Base-by-base conservation (phyloP, 2,113 vertebrate species). In the Rhombomys opimus region DNA sequence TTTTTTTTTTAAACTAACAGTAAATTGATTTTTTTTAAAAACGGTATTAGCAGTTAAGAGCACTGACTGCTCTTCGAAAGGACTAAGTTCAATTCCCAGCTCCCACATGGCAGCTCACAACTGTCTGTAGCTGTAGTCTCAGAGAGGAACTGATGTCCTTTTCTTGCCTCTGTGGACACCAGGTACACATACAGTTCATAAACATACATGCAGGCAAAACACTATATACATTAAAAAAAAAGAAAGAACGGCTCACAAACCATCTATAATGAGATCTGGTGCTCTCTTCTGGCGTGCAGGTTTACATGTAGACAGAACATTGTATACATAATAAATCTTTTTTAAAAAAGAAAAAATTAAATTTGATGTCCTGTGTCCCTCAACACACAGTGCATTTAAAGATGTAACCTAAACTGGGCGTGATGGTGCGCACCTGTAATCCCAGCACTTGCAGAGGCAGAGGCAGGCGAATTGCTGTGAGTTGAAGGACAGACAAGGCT, bases 1-100 rank as follows among this genome's bases (percentile, higher is more conserved):
- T 63, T 70, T 65, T 32, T 84, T 54, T 75, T 15, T 50, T n/a
- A n/a, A 38, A 32, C 85, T 91, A 35, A 17, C 84, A 89, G 61
- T 46, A 94, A 89, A 82, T 91, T 82, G 38, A 87, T 46, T 46
- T 46, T 46, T 46, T 46, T 46, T 38, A 95, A 90, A 95, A 78
- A 63, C 46, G 11, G 59, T 88, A 27, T 9, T 65, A 27, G 57
- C 13, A 63, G 13, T 84, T 61, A 63, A 41, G 81, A 63, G 13
- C 81, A 63, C 57, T 63, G 57, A 38, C n/a, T 84, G 23, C 13
- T 84, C 57, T 84, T 84, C 8, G 13, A 84, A 59, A 84, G n/a
- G n/a, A 84, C 13, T 57, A 84, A 84, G n/a, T 84, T 82, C 3
- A 63, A 15, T 27, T 41, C 22, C 23, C n/a, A 63, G 38, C 23